phyloP scores from a whole-genome alignment of 2,113 vertebrate species.

The Neogobius melanostomus region DNA sequence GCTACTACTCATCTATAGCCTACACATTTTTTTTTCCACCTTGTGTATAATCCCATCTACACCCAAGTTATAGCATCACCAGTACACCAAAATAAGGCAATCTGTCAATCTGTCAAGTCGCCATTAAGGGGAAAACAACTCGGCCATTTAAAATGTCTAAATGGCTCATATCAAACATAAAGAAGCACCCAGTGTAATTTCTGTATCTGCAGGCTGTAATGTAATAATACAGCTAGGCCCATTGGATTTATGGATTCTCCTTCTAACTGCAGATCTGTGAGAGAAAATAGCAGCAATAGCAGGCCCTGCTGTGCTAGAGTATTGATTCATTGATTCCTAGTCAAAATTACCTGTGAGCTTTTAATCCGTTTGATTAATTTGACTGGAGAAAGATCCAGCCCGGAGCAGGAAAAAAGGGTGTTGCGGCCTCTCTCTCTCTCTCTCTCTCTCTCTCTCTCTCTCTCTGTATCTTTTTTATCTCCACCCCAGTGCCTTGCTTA shows the following conservation, averaged over 20 bases:
- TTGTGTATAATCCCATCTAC: neutral
- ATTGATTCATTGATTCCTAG: constrained; percentile 27
- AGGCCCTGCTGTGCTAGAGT: constrained; percentile 1
- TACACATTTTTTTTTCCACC: neutral
- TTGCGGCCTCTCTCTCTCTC: constrained; percentile 34
- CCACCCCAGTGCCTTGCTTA: constrained; percentile 39
- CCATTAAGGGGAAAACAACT: no score
- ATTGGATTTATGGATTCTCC: neutral
- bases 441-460: constrained; percentile 17
- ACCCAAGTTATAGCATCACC: neutral
- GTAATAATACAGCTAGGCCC: neutral
- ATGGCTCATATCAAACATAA: neutral
- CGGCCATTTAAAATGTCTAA: no score
- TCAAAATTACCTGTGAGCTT: constrained; percentile 2
- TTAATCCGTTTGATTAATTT: neutral
- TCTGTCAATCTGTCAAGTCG: no score
- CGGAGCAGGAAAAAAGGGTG: constrained; percentile 31
- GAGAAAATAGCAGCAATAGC: neutral
- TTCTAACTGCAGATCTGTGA: neutral
- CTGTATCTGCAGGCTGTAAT: neutral
- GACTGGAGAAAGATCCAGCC: neutral
- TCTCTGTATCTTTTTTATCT: constrained; percentile 35
- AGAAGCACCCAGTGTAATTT: neutral
- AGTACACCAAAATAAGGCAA: no score
- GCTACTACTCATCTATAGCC: neutral